Percentiles rank a stretch among this genome's conserved stretches.
phyloP scores from a whole-genome alignment of 2,888 invertebrate species.

The Liposcelis brunnea region DNA sequence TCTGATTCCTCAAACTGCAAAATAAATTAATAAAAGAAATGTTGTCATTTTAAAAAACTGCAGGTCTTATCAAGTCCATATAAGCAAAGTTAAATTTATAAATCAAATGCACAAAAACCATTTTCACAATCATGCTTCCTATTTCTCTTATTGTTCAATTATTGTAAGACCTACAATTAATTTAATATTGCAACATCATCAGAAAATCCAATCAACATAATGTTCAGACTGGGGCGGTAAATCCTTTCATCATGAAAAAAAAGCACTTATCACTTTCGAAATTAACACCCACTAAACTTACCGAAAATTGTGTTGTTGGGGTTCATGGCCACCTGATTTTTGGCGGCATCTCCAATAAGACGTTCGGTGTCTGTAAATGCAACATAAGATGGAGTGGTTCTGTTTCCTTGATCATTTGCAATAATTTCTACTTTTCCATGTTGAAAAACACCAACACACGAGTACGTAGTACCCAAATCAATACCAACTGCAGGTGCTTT shows the following conservation, averaged over 20 bases:
- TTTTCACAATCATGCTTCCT: too few species aligned
- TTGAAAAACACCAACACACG: conserved; percentile 85
- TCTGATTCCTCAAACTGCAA: too few species aligned
- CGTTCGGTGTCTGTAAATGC: conserved; percentile 64
- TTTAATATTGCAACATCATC: neutral
- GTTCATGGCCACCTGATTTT: conserved; percentile 55
- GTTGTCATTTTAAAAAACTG: conserved; percentile 3
- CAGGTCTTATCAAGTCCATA: too few species aligned
- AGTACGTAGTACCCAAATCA: conserved; percentile 91
- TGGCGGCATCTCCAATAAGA: conserved; percentile 39
- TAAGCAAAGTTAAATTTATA: too few species aligned
- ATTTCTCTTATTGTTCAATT: too few species aligned
- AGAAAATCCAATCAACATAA: conserved; percentile 9
- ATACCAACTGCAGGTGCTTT: conserved; percentile 86
- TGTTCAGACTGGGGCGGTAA: neutral
- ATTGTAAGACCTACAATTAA: too few species aligned
- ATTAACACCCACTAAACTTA: too few species aligned
- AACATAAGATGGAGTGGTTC: conserved; percentile 72
- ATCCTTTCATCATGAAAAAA: conserved; percentile 7
- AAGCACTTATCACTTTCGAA: too few species aligned
- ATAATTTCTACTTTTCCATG: conserved; percentile 82
- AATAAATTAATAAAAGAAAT: conserved; percentile 10
- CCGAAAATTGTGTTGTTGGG: conserved; percentile 75
- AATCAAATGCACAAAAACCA: too few species aligned
- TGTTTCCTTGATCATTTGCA: conserved; percentile 79